phyloP scores from a whole-genome alignment of 2,113 vertebrate species.

The Prinia subflava region DNA sequence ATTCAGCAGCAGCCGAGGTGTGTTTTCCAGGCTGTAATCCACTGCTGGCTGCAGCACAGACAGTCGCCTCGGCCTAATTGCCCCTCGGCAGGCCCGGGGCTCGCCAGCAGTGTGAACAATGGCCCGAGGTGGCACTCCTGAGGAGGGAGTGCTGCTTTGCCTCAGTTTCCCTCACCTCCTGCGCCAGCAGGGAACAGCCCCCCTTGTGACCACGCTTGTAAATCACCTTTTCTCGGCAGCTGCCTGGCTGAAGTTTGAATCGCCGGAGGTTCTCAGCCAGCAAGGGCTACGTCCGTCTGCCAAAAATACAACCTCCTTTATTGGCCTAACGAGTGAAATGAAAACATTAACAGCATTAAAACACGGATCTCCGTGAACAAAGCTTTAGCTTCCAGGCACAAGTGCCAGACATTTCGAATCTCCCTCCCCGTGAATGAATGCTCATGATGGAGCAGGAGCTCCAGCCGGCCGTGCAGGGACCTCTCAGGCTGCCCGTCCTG shows the following conservation, averaged over 20 bases:
- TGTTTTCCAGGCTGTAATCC: neutral
- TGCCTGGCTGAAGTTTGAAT: neutral
- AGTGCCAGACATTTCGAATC: neutral
- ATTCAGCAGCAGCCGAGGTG: neutral
- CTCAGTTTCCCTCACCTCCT: neutral
- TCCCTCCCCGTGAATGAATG: neutral
- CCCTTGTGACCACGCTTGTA: neutral
- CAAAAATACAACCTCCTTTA: slow-evolving; percentile 21
- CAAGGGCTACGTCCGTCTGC: neutral
- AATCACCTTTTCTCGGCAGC: neutral
- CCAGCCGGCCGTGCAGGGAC: accelerated
- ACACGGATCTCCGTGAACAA: neutral
- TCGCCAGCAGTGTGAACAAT: neutral
- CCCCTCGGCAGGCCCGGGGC: neutral
- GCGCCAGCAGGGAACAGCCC: neutral
- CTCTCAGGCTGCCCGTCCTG: neutral
- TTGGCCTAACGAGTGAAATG: slow-evolving; percentile 10
- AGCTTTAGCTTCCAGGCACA: slow-evolving; percentile 9
- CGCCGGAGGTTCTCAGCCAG: neutral
- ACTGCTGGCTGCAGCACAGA: neutral
- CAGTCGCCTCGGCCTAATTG: accelerated
- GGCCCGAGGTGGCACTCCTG: accelerated
- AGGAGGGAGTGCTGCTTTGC: neutral
- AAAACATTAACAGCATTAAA: slow-evolving; percentile 19
- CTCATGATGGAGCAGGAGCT: neutral